Evolutionary conservation across 2,888 invertebrate species (phyloP).

Genomic region (Lapara coniferarum): DNA sequence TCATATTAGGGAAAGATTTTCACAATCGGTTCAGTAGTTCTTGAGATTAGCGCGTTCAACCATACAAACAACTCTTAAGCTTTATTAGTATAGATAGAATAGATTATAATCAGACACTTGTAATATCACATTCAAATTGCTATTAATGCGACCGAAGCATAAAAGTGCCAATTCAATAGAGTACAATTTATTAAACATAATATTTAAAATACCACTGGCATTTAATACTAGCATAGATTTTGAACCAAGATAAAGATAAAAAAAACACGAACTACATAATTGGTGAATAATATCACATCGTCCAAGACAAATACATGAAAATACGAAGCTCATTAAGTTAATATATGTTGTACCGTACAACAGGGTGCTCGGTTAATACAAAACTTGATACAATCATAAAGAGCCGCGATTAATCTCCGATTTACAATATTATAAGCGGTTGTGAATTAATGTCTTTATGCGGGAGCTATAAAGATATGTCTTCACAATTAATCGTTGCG

Average conservation of each 20-base stretch:
- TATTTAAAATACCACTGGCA: neutral
- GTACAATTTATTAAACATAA: no score
- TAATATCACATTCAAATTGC: no score
- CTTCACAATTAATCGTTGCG: constrained; percentile 7
- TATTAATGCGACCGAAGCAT: no score
- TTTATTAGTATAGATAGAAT: no score
- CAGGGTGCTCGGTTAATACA: constrained; percentile 1
- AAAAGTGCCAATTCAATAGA: no score
- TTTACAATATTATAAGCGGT: constrained; percentile 15
- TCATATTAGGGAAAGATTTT: no score
- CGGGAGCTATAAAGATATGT: constrained; percentile 13
- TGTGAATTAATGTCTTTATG: constrained; percentile 10
- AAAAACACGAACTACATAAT: neutral
- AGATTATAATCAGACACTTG: no score
- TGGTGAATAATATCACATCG: constrained; percentile 6
- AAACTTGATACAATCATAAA: constrained; percentile 20
- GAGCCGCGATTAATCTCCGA: constrained; percentile 5
- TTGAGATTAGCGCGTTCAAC: no score
- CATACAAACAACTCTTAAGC: no score
- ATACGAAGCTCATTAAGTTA: constrained; percentile 15
- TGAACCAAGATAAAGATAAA: neutral
- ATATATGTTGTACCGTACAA: constrained; percentile 4
- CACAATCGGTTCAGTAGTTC: no score
- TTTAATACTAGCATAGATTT: neutral
- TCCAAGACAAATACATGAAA: constrained; percentile 2